Evolutionary conservation across 2,888 invertebrate genomes (phyloP).

Genomic region (Cryptocephalus moraei): DNA sequence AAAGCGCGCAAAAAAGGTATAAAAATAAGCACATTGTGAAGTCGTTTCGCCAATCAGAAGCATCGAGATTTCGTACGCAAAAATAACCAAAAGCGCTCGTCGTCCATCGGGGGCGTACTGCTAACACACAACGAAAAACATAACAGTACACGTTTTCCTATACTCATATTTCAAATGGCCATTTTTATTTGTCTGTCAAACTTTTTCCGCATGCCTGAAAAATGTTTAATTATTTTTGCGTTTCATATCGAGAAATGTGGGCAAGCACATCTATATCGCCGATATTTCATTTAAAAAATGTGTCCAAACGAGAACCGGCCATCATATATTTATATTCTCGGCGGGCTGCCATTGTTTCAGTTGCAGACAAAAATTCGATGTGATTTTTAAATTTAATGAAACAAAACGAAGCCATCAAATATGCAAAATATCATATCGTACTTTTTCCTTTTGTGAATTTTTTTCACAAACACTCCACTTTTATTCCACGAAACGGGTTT

Average conservation of each 20-base stretch:
- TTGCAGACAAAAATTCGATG: constrained; percentile 38
- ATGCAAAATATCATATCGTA: constrained; percentile 36
- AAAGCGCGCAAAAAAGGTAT: constrained; percentile 26
- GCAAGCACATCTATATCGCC: constrained; percentile 37
- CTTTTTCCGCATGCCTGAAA: constrained; percentile 42
- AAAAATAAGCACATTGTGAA: constrained; percentile 35
- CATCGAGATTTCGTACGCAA: constrained; percentile 32
- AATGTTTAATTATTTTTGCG: constrained; percentile 43
- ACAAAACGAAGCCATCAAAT: constrained; percentile 36
- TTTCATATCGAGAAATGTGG: constrained; percentile 40
- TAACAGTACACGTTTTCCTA: constrained; percentile 22
- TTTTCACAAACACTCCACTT: constrained; percentile 25
- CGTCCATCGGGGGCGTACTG: neutral
- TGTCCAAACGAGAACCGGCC: constrained; percentile 37
- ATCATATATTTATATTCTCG: constrained; percentile 41
- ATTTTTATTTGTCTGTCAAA: constrained; percentile 44
- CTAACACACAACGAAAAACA: constrained; percentile 16
- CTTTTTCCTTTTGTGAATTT: constrained; percentile 29
- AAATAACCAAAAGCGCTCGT: constrained; percentile 24
- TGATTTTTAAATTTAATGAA: constrained; percentile 40
- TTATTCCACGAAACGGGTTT: constrained; percentile 13
- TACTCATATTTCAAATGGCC: constrained; percentile 41
- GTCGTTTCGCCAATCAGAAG: constrained; percentile 33
- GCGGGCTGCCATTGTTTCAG: constrained; percentile 37
- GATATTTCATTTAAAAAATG: constrained; percentile 41